Evolutionary conservation across 2,888 invertebrate species (phyloP), one percentile per base, ranked within the genome.

Genomic region (Drosophila infuscata): DNA sequence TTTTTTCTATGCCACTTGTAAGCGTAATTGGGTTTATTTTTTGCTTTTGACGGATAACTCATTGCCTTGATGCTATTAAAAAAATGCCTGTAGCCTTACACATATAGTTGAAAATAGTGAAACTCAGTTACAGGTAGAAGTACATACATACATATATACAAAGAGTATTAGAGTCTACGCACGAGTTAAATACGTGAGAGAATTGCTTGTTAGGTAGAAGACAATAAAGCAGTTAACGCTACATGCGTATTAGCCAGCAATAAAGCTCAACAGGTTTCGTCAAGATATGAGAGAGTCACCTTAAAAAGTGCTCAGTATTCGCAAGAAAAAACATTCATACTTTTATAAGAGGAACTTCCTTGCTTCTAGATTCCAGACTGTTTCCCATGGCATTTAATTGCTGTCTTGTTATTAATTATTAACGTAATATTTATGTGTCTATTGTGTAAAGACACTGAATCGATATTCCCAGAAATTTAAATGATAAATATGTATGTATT

Each of bases 141-240:
- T 52, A 30, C 29, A 35, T 17, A 9, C 30, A 8, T 6, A 35
- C 9, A 41, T 20, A 11, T 2, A 4, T 38, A 38, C 6, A 15
- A 8, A 48, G 36, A 57, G 43, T 11, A 58, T 53, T 33, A 46
- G 25, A 69, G 69, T 53, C 60, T 53, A 33, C 66, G 66, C 66
- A 67, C 53, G 66, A 66, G 67, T n/a, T 30, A 46, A 48, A 33
- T 48, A 67, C 48, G 43, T 41, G 57, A 69, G 76, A 75, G 57
- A 82, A 76, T 68, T 70, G 76, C 66, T 86, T 57, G 58, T 52
- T 61, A 65, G 48, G 51, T 69, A 60, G 63, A 38, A 58, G 60
- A 41, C 67, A 68, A 68, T 61, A 57, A 57, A 25, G 53, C 53
- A 29, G 43, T 43, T 17, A 62, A 58, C 63, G 29, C 56, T 43